Evolutionary conservation across 2,113 vertebrate species (phyloP), one percentile per base, ranked within the genome.

Genomic region (Tor tambroides): DNA sequence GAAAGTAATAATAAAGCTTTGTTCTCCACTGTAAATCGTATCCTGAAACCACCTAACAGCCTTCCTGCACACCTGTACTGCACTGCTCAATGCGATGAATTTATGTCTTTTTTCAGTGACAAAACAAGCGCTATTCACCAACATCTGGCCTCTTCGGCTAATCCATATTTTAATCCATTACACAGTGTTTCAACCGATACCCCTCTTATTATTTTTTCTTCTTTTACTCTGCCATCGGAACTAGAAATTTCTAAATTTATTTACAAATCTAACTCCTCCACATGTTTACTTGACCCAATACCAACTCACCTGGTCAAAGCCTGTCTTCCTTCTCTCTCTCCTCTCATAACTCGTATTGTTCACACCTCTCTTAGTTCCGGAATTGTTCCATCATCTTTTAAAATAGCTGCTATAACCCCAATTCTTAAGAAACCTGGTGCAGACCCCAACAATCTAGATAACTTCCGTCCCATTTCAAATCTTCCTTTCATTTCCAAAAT

Each of bases 21-120:
- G 35, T 38, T 38, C 35, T 38, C 35, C 35, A 35, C 35, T 35
- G 35, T 35, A 38, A 38, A 38, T 38, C 35, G 35, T 38, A 5
- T 5, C 35, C 35, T 38, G 35, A 38, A 38, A 38, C 4, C 35
- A 38, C 35, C 35, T 38, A 5, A 38, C 35, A 38, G 35, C 35
- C 35, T 38, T 38, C 35, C 35, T 67, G 26, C 63, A 14, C 63
- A 67, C 26, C 63, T 67, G 63, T 67, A 67, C 26, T 67, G 63
- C 63, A 67, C 63, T 67, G 63, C 63, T 67, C 63, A 67, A 67
- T 67, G 26, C 15, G 26, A 63, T 63, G n/a, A 63, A 67, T 67
- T 28, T 67, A 30, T 67, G 26, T 30, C 26, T 67, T 30, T 28
- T 67, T 28, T 67, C 63, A 67, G 11, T 26, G 26, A 65, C 26